Conservation (phyloP, 2,797 vertebrate species). For the Schizopygopsis pylzovi region DNA sequence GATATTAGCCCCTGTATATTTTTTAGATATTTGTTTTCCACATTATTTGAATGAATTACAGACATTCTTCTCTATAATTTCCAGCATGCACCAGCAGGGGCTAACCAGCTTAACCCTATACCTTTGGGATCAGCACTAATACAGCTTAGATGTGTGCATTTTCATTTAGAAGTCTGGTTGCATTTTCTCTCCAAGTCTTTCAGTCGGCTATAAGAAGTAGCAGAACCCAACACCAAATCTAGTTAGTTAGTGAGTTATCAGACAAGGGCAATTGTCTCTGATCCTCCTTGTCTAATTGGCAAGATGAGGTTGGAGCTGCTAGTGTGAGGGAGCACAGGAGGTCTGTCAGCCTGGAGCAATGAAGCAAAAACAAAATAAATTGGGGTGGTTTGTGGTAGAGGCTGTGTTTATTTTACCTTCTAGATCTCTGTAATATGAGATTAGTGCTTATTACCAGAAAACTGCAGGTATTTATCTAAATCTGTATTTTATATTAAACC, state of each 20-base stretch:
- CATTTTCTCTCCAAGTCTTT: slow-evolving; percentile 7
- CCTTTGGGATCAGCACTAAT: neutral
- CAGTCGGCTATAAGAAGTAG: slow-evolving; percentile 39
- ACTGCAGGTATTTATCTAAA: neutral
- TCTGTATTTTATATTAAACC: neutral
- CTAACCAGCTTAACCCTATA: neutral
- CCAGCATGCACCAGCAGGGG: neutral
- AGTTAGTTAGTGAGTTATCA: slow-evolving; percentile 60
- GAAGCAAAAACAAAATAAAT: slow-evolving; percentile 72
- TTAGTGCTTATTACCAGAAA: neutral
- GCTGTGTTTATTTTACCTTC: slow-evolving; percentile 53
- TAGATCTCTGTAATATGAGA: slow-evolving; percentile 68
- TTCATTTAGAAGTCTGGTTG: neutral
- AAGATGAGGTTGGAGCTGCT: slow-evolving; percentile 69
- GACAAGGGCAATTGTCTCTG: slow-evolving; percentile 50
- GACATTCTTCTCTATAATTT: neutral
- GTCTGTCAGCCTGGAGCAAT: slow-evolving; percentile 72
- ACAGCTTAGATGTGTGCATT: neutral
- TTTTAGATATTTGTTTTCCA: no score
- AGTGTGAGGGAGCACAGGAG: slow-evolving; percentile 63
- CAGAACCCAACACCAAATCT: slow-evolving; percentile 34
- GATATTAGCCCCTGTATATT: neutral
- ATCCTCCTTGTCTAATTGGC: slow-evolving; percentile 71
- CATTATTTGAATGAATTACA: neutral
- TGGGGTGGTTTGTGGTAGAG: slow-evolving; percentile 62